These are phyloP conservation scores for Beris morrisii DNA, from an alignment of 2,888 invertebrate genomes.

Conservation along the genomic window DNA sequence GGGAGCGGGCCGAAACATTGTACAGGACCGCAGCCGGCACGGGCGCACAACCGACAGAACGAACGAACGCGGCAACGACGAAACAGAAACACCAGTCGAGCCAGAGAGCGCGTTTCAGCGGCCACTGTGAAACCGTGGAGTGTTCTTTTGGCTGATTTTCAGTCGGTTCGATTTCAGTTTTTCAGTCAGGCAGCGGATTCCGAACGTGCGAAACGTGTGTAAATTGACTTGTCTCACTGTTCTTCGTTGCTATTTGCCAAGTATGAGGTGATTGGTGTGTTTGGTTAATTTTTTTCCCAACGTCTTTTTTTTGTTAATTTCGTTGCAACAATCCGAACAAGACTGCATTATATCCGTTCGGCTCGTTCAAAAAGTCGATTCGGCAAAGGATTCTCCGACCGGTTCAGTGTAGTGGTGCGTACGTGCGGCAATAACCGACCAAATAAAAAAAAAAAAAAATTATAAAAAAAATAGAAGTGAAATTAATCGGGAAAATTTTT, in stretches of 20 bases:
- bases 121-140: background rate
- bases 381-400: too few species aligned
- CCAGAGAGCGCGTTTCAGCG: background rate
- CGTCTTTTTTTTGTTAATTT: background rate
- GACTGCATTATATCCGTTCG: background rate
- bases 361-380: background rate
- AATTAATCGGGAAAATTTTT: too few species aligned
- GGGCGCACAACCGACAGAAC: background rate
- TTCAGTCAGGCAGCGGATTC: constrained; percentile 27
- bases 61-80: background rate
- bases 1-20: background rate
- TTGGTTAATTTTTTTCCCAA: constrained; percentile 1
- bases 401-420: too few species aligned
- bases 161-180: constrained; percentile 4
- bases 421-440: too few species aligned
- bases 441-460: too few species aligned
- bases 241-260: constrained; percentile 3
- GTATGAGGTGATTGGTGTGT: background rate
- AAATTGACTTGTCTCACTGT: background rate
- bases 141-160: background rate
- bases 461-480: too few species aligned
- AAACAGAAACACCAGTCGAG: background rate
- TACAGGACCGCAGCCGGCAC: background rate
- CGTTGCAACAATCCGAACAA: background rate
- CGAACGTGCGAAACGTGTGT: constrained; percentile 28